Base-by-base conservation (phyloP, 2,797 vertebrate species). In the Siniperca obscura region DNA sequence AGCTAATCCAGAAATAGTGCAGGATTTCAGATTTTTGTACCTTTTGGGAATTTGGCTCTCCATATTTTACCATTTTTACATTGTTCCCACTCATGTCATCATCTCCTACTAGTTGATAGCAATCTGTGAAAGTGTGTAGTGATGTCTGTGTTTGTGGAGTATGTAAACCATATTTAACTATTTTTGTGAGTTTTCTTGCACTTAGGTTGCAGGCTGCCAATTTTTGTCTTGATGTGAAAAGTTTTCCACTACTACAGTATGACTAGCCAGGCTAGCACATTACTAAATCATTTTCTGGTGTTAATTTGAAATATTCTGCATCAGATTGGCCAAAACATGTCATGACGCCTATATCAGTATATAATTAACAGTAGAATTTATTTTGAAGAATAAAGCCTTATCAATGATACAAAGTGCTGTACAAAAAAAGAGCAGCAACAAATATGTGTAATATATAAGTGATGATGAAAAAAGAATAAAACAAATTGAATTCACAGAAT, bases 141-240 rank as follows among this genome's bases (percentile, higher is more conserved):
- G 55, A 27, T 81, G 66, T 83, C 11, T 78, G 67, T 87, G 77
- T 82, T 70, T 79, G 62, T 76, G 38, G 9, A 69, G 4, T 59
- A 19, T 42, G 8, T 67, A 50, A 65, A 34, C 42, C 25, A 9
- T 40, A 27, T 2, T 40, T 50, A 2, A 70, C 2, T 53, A 25
- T 40, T 44, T 42, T 8, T 38, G 3, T 14, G n/a, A 1, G 22
- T 65, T 55, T 30, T 72, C 59, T 38, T 50, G 64, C 34, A 25
- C n/a, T 5, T 9, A 55, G 1, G 30, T 56, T 64, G 40, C 38
- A 52, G 36, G 2, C 57, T 30, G 30, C 30, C 30, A 36, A 74
- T 34, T 46, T 56, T 22, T 59, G 34, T 66, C 48, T 38, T 56
- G 19, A 50, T 19, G 64, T 40, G 5, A 21, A 59, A 2, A 44